Evolutionary conservation across 1,140 invertebrate genomes (phyloP), one percentile per base, ranked within the genome.

Genomic region (Hycleus phaleratus): DNA sequence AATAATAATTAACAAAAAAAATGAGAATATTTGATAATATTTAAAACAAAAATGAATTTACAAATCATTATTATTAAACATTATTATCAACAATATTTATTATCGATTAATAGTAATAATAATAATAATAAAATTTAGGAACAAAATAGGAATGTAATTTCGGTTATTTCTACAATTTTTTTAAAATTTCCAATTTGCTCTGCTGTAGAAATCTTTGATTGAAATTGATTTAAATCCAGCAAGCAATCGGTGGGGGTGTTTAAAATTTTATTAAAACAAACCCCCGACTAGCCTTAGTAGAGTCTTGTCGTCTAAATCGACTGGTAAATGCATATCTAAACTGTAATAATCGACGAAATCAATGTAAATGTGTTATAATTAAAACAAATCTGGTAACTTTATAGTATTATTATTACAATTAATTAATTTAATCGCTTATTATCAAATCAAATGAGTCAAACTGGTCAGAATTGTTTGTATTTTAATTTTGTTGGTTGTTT

Each of bases 1-100:
- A 18, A 18, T 18, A 18, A 18, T 18, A 18, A 18, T 18, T 18
- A 18, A 18, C 18, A 18, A 18, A 18, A 18, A 66, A 67, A 63
- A 52, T 42, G 11, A 42, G 2, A 68, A 70, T 46, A 72, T 74
- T 73, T 73, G 72, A 73, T 73, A 73, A 72, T 71, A 71, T 72
- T 73, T 72, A 73, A 73, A 60, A 60, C 55, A 61, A 56, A 68
- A 65, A 68, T 70, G 68, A 67, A 67, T 72, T 70, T 70, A 70
- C 66, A 71, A 66, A 64, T 57, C 45, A 67, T 62, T 62, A 64
- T 62, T 59, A 52, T 53, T 50, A 68, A 18, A 18, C 18, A 18
- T 18, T 18, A 18, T 18, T 18, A 18, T 18, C 18, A 18, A 18
- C 18, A 18, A 18, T 18, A 18, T 18, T 18, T 18, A 18, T 18